Evolutionary conservation across 2,888 invertebrate genomes (phyloP), one percentile per base, ranked within the genome.

Genomic region (Stenoptilia bipunctidactyla): DNA sequence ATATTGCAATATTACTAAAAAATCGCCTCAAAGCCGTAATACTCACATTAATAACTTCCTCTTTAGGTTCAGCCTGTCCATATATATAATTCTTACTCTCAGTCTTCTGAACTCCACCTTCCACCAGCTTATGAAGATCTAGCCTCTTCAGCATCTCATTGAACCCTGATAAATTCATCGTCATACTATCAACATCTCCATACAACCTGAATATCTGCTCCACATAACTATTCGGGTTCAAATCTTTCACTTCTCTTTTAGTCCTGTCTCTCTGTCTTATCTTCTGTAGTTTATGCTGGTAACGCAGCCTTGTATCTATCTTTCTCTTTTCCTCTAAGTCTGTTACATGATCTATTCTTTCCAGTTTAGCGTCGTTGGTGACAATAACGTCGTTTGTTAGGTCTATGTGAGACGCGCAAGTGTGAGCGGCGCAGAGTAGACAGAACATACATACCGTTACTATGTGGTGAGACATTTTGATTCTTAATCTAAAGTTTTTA

Each of bases 381-480:
- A 57, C 45, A 0, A 59, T 46, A n/a, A 55, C 69, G 35, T 60
- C 66, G 13, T 50, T 58, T 15, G 64, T 59, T 9, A 64, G 52
- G 50, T 85, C 86, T 37, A 88, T 79, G 57, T 93, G 92, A 1
- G 92, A 90, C 36, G 89, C 89, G 60, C 93, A 93, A 0, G 90
- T 90, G 57, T 92, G 92, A 9, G 92, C 89, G 1, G 92, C 92
- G 58, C 92, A 93, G 0, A 93, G 75, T 37, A 93, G 85, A 59
- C 93, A 93, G 54, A 93, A 90, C 71, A 93, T 90, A 61, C 93
- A 92, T n/a, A 92, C 92, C 10, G 92, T 90, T 52, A 93, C 89
- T 42, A 93, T 82, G 58, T 89, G 77, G 40, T 70, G 79, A 6
- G 82, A 71, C 83, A 83, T 83, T 47, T 58, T 68, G 41, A 30